A percentile compares a stretch with the other conserved stretches of the same genome.
These are phyloP conservation scores for Gastrophryne carolinensis DNA, from an alignment of 2,797 vertebrate genomes.

Conservation along the genomic window DNA sequence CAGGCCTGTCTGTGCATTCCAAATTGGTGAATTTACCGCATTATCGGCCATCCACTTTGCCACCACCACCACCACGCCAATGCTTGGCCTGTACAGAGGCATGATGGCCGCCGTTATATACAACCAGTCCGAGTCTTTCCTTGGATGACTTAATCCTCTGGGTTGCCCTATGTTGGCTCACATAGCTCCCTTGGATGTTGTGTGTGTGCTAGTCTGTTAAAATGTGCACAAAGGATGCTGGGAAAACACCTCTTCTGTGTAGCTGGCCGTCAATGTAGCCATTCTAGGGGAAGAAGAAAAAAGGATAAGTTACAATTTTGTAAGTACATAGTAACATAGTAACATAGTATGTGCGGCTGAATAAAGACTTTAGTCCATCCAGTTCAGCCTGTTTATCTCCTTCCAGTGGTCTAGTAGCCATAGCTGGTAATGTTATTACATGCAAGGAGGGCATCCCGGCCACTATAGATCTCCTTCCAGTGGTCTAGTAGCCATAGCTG, in stretches of 20 bases:
- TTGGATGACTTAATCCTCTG: not conserved
- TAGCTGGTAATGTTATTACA: no score
- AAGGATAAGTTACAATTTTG: not conserved
- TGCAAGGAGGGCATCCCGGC: no score
- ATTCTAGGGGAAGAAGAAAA: slow-evolving; percentile 62
- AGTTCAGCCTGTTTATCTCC: no score
- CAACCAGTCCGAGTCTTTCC: not conserved
- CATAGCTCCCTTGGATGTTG: not conserved
- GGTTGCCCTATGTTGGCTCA: not conserved
- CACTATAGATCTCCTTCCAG: no score
- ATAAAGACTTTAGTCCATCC: no score
- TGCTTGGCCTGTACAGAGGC: not conserved
- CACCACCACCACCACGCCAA: no score
- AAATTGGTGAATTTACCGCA: not conserved
- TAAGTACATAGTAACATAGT: no score
- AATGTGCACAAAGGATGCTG: slow-evolving; percentile 75
- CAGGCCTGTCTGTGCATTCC: not conserved
- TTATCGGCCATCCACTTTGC: not conserved
- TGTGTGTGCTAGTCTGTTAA: slow-evolving; percentile 63
- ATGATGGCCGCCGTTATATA: slow-evolving; percentile 6
- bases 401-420: no score
- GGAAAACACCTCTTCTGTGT: slow-evolving; percentile 78
- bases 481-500: no score
- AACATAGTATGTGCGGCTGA: no score
- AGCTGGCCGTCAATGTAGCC: slow-evolving; percentile 80